Evolutionary conservation across 2,113 vertebrate genomes (phyloP).

Genomic region (Gobius niger): DNA sequence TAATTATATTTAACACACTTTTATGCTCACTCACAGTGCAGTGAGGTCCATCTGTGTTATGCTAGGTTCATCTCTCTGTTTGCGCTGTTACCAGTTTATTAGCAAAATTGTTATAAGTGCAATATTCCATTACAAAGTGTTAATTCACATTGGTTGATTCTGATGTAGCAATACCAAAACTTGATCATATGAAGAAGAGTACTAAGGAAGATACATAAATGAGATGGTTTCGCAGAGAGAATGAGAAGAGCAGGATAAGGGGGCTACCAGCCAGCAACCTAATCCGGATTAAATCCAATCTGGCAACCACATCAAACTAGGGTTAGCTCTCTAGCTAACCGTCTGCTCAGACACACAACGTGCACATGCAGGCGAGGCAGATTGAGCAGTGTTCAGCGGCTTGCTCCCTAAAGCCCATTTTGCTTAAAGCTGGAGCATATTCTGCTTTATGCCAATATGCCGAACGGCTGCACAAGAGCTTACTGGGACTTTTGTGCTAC

Average conservation of each 20-base stretch:
- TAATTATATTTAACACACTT: slow-evolving; percentile 42
- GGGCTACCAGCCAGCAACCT: slow-evolving; percentile 60
- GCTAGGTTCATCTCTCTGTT: slow-evolving; percentile 55
- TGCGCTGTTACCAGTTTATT: slow-evolving; percentile 63
- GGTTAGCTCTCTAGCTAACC: slow-evolving; percentile 73
- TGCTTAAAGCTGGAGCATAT: slow-evolving; percentile 78
- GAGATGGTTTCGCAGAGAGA: slow-evolving; percentile 45
- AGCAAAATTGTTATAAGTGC: slow-evolving; percentile 66
- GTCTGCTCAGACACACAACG: slow-evolving; percentile 57
- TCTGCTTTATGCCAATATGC: slow-evolving; percentile 71
- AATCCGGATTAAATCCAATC: slow-evolving; percentile 86
- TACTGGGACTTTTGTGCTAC: slow-evolving; percentile 57
- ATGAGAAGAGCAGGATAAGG: slow-evolving; percentile 22
- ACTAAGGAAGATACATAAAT: slow-evolving; percentile 34
- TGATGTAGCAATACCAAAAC: slow-evolving; percentile 27
- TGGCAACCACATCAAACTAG: slow-evolving; percentile 82
- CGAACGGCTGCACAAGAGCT: slow-evolving; percentile 69
- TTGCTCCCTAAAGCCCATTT: slow-evolving; percentile 74
- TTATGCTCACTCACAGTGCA: slow-evolving; percentile 28
- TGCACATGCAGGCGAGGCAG: slow-evolving; percentile 45
- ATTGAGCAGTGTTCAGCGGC: slow-evolving; percentile 72
- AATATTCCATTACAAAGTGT: slow-evolving; percentile 63
- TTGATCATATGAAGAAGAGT: slow-evolving; percentile 56
- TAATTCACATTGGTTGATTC: slow-evolving; percentile 55
- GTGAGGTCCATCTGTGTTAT: slow-evolving; percentile 64